These are phyloP conservation scores for Enteromius afrohamiltoni DNA, from an alignment of 2,797 vertebrate species.

Conservation along the genomic window DNA sequence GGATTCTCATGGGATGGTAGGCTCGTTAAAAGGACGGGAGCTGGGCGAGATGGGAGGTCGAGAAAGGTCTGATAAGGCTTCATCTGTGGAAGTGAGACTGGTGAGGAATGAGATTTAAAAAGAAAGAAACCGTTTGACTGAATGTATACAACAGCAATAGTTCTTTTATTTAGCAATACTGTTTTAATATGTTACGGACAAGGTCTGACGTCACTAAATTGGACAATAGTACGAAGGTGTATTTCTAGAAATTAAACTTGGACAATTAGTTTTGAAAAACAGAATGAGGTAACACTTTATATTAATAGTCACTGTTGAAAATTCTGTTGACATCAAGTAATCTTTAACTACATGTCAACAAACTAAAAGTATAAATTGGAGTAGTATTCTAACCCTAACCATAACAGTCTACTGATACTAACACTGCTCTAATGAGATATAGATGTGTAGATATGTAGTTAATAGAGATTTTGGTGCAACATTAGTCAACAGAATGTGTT, in stretches of 20 bases:
- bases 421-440: too few relatives aligned
- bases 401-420: too few relatives aligned
- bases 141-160: slow-evolving; percentile 9
- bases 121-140: not conserved
- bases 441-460: too few relatives aligned
- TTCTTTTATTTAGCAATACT: not conserved
- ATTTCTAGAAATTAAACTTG: not conserved
- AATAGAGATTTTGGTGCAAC: too few relatives aligned
- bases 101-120: slow-evolving; percentile 62
- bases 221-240: not conserved
- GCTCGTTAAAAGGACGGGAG: slow-evolving; percentile 83
- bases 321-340: too few relatives aligned
- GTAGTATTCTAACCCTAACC: too few relatives aligned
- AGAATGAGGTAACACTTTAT: not conserved
- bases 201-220: not conserved
- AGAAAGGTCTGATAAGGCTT: slow-evolving; percentile 85
- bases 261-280: not conserved
- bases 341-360: too few relatives aligned
- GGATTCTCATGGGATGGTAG: slow-evolving; percentile 77
- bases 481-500: too few relatives aligned
- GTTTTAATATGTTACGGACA: not conserved
- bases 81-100: slow-evolving; percentile 91
- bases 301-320: too few relatives aligned
- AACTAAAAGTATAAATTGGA: too few relatives aligned
- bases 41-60: slow-evolving; percentile 85